Evolutionary conservation across 2,888 invertebrate genomes (phyloP).

Genomic region (Aphrophora alni): DNA sequence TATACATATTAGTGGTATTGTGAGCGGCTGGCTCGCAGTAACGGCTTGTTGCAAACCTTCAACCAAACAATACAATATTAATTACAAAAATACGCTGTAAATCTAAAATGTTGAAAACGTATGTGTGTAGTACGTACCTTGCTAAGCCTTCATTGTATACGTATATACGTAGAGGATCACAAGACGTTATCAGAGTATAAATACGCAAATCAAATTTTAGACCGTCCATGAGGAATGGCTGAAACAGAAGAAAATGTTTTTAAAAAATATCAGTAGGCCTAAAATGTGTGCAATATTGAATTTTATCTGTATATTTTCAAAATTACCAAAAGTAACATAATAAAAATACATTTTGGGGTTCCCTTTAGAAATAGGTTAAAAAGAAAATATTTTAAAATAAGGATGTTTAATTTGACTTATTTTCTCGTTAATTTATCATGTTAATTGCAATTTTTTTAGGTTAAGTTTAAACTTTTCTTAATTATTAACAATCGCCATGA

Average conservation of each 20-base stretch:
- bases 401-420: no score
- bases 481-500: no score
- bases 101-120: not conserved
- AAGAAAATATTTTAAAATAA: no score
- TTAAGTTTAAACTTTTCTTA: no score
- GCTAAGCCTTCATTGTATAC: conserved; percentile 92
- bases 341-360: no score
- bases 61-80: not conserved
- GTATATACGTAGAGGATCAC: conserved; percentile 88
- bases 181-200: conserved; percentile 87
- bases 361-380: no score
- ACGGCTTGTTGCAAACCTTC: conserved; percentile 84
- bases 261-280: no score
- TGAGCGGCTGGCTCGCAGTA: conserved; percentile 83
- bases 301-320: no score
- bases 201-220: conserved; percentile 92
- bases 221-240: conserved; percentile 88
- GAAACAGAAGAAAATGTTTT: conserved; percentile 46
- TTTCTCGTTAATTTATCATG: no score
- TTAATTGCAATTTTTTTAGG: no score
- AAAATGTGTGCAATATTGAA: no score
- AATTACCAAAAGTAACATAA: no score
- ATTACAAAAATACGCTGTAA: not conserved
- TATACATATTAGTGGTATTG: conserved; percentile 87
- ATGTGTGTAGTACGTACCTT: conserved; percentile 59